Percentiles rank a stretch among this genome's conserved stretches.
Evolutionary conservation across 2,797 vertebrate genomes (phyloP).

Genomic region (Agapornis canus): DNA sequence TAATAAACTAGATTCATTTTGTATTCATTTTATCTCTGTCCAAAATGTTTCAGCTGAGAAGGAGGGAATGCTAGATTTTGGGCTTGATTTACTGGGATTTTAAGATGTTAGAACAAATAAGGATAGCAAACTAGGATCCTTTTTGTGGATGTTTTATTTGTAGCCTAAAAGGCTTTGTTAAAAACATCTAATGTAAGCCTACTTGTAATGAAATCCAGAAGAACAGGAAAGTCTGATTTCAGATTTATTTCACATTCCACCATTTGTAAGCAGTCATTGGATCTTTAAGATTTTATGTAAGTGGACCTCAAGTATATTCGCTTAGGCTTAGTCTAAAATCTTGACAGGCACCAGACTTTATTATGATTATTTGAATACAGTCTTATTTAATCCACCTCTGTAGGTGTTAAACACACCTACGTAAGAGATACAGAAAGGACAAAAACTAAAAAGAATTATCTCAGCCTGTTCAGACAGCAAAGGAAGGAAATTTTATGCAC

Average conservation of each 20-base stretch:
- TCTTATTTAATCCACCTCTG: background rate
- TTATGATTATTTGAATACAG: background rate
- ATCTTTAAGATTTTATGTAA: background rate
- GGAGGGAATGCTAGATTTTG: background rate
- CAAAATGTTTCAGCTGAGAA: background rate
- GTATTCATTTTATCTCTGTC: background rate
- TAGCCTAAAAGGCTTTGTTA: background rate
- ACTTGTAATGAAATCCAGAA: slow-evolving; percentile 18
- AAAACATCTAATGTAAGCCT: background rate
- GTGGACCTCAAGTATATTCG: background rate
- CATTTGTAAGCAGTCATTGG: background rate
- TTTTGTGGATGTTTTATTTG: background rate
- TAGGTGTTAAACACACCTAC: background rate
- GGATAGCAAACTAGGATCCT: background rate
- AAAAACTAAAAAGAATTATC: background rate
- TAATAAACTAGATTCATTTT: background rate
- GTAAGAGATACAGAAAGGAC: background rate
- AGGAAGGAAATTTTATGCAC: background rate
- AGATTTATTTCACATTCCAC: background rate
- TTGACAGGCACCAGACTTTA: background rate
- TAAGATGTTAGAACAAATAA: background rate
- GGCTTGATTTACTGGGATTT: background rate
- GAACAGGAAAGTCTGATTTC: background rate
- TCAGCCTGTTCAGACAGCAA: background rate
- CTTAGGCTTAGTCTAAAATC: background rate